A percentile compares a stretch with the other conserved stretches of the same genome.
Evolutionary conservation across 37 sponge, comb jelly and placozoan genomes (phyloP).

Genomic region (Ephydatia muelleri): DNA sequence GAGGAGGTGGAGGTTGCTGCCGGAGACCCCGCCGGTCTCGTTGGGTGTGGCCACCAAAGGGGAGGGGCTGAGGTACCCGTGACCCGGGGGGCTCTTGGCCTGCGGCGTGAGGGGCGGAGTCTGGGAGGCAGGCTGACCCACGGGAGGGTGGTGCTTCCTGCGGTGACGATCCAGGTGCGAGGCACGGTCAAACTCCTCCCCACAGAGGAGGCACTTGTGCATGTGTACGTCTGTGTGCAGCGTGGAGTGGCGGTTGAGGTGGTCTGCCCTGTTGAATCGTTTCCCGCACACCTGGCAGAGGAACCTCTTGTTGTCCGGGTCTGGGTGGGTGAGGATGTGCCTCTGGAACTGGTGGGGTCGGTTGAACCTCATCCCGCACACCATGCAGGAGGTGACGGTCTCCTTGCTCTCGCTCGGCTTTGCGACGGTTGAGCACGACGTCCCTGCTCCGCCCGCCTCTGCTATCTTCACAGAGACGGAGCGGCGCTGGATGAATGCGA

Average conservation of each 20-base stretch:
- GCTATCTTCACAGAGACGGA: neutral
- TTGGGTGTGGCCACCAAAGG: neutral
- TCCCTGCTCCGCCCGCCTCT: constrained; percentile 9
- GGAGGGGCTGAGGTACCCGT: neutral
- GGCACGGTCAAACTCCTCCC: constrained; percentile 78
- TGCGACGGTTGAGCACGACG: neutral
- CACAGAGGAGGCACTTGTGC: constrained; percentile 68
- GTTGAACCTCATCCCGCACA: constrained; percentile 55
- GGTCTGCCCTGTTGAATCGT: constrained; percentile 74
- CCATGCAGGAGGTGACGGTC: constrained; percentile 47
- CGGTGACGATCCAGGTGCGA: constrained; percentile 77
- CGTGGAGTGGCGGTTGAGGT: constrained; percentile 70
- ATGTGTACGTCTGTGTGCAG: constrained; percentile 48
- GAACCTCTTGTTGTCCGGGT: constrained; percentile 71
- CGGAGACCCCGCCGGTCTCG: neutral
- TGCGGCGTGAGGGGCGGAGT: constrained; percentile 55
- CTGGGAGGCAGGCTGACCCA: constrained; percentile 41
- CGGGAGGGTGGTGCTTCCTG: constrained; percentile 58
- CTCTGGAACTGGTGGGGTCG: constrained; percentile 63
- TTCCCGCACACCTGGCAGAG: constrained; percentile 86
- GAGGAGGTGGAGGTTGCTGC: constrained; percentile 66
- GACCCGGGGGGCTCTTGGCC: constrained; percentile 16
- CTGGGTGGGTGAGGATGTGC: constrained; percentile 74
- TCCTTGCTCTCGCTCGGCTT: constrained; percentile 38
- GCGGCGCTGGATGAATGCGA: constrained; percentile 52